Evolutionary conservation across 2,797 vertebrate genomes (phyloP).

Genomic region (Garrulus glandarius): DNA sequence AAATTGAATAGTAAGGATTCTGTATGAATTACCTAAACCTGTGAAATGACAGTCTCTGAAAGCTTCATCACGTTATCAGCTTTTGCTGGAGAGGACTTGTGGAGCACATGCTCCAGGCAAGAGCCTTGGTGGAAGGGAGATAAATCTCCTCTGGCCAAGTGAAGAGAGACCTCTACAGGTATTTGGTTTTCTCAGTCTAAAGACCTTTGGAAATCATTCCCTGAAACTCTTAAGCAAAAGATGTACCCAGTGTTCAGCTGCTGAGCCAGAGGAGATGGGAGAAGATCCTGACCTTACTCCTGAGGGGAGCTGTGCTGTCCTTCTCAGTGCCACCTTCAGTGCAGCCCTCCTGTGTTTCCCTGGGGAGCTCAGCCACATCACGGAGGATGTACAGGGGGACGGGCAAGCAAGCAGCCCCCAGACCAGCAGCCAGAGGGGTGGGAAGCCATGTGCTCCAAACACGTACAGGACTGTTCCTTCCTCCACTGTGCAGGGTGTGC

Average conservation of each 20-base stretch:
- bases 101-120: accelerated
- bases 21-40: background rate
- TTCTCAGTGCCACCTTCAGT: accelerated
- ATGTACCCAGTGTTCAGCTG: background rate
- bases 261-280: background rate
- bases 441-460: background rate
- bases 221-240: background rate
- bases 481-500: background rate
- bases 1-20: background rate
- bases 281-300: background rate
- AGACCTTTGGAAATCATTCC: background rate
- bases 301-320: background rate
- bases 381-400: accelerated
- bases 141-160: background rate
- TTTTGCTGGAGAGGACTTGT: background rate
- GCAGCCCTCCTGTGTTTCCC: background rate
- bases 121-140: background rate
- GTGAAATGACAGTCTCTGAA: background rate
- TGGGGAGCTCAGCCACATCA: accelerated
- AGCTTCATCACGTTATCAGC: background rate
- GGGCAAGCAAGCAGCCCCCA: background rate
- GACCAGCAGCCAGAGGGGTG: background rate
- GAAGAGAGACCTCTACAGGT: slow-evolving; percentile 42
- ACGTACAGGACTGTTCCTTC: accelerated
- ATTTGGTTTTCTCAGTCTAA: background rate